Evolutionary conservation across 2,797 vertebrate species (phyloP), one percentile per base, ranked within the genome.

Genomic region (Poeciliopsis gracilis): DNA sequence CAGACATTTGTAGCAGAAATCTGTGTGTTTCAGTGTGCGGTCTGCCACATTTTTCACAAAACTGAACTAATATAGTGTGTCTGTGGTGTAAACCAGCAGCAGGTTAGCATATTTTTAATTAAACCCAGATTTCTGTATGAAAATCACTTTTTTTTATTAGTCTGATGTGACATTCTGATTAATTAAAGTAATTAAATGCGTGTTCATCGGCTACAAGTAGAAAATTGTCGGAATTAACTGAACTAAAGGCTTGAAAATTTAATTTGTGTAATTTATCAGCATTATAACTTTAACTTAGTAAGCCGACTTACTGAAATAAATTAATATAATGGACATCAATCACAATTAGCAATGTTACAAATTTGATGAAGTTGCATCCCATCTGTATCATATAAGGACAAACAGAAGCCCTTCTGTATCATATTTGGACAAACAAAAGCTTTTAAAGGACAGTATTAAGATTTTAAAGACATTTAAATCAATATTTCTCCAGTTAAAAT

Each of bases 41-140:
- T 2, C 25, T 63, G 30, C 20, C 55, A 69, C 23, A 77, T 80
- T 73, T 76, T 61, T 76, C 13, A 77, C 30, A 69, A 55, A 49
- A 71, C 6, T 4, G 5, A 59, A 23, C 11, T 30, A 28, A 61
- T 33, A 16, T 25, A 4, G 9, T 25, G 10, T 25, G 8, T 25
- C 23, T 9, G 1, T 25, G 51, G 51, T 53, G 51, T 53, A 53
- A 53, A 53, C 23, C 23, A 53, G 51, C 23, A 25, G 23, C 51
- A 53, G 23, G 1, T 53, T 53, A 10, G 18, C 51, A 53, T 53
- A 53, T 53, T 53, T 53, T 25, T 53, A 2, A 25, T 53, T 25
- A 25, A 53, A 53, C 2, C 2, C 23, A 53, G 23, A 53, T 53
- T 53, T 53, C 51, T 25, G 51, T 25, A 53, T 10, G 9, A 53